Conservation (phyloP, 2,888 invertebrate species). For the Lottia gigantea region DNA sequence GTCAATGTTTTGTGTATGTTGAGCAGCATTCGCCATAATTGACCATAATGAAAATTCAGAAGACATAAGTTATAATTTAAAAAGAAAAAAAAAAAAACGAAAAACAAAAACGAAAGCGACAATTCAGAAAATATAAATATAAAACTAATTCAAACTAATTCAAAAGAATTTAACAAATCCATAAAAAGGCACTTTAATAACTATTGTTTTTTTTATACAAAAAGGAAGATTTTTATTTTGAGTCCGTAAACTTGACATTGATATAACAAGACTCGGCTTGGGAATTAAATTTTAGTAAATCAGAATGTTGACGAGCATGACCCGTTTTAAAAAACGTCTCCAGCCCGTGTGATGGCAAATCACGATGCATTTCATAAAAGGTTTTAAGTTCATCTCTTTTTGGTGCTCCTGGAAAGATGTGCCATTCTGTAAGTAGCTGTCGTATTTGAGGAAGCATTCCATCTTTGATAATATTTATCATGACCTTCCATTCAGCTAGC, state of each 20-base stretch:
- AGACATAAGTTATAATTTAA: too few species aligned
- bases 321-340: slow-evolving; percentile 10
- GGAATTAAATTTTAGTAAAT: slow-evolving; percentile 15
- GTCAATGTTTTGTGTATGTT: too few species aligned
- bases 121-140: too few species aligned
- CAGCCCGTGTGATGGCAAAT: background rate
- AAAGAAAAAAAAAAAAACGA: too few species aligned
- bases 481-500: slow-evolving; percentile 30
- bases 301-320: slow-evolving; percentile 1
- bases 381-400: background rate
- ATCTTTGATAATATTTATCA: slow-evolving; percentile 17
- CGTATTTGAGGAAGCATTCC: slow-evolving; percentile 15
- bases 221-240: too few species aligned
- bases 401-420: slow-evolving; percentile 16
- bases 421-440: slow-evolving; percentile 18
- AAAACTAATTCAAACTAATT: too few species aligned
- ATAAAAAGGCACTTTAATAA: too few species aligned
- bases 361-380: background rate
- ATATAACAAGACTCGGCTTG: slow-evolving; percentile 16
- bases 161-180: too few species aligned
- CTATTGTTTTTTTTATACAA: too few species aligned
- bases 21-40: too few species aligned
- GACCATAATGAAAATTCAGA: too few species aligned
- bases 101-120: too few species aligned
- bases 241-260: slow-evolving; percentile 13